Percentiles rank a stretch among this genome's conserved stretches.
Conservation (phyloP, 2,113 vertebrate species). For the Corvus cornix region DNA sequence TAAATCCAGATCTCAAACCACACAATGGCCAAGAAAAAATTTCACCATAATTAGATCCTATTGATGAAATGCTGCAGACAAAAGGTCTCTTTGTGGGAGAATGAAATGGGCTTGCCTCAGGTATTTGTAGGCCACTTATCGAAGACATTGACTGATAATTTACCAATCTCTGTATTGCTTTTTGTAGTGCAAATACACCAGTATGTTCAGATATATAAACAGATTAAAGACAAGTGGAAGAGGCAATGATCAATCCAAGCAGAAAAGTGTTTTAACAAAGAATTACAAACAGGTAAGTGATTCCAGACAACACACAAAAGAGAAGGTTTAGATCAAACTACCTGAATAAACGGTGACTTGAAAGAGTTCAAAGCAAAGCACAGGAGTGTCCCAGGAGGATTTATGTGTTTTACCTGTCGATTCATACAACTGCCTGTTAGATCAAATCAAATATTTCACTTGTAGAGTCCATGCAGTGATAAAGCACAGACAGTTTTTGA, state of each 20-base stretch:
- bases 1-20: neutral
- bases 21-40: neutral
- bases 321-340: neutral
- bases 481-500: neutral
- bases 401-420: neutral
- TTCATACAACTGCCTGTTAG: neutral
- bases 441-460: neutral
- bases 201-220: neutral
- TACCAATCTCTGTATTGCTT: neutral
- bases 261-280: neutral
- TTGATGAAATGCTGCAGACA: constrained; percentile 1
- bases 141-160: constrained; percentile 20
- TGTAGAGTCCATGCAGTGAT: neutral
- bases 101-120: neutral
- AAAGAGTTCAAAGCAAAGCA: neutral
- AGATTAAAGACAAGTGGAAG: neutral
- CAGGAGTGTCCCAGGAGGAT: neutral
- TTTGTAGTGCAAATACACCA: neutral
- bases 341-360: neutral
- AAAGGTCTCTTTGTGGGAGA: neutral
- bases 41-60: neutral
- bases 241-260: neutral
- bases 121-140: constrained; percentile 21
- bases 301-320: neutral
- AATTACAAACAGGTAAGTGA: neutral